Percentiles rank a stretch among this genome's conserved stretches.
phyloP scores from a whole-genome alignment of 2,888 invertebrate genomes.

The Metacarcinus magister region DNA sequence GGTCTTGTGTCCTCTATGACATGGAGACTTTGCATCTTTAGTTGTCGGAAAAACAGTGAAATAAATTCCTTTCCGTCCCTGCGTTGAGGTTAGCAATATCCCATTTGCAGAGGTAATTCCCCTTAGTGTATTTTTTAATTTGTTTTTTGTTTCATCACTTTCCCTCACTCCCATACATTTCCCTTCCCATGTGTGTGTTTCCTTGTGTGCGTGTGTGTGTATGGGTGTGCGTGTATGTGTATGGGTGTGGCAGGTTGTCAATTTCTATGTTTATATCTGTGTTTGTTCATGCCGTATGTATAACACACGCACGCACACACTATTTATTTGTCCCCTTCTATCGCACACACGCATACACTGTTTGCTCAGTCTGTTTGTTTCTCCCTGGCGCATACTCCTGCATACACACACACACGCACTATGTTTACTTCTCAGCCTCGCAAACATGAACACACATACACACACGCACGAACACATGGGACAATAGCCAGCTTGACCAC shows the following conservation, averaged over 20 bases:
- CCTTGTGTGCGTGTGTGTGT: neutral
- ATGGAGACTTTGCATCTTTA: too few relatives aligned
- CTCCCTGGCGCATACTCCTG: neutral
- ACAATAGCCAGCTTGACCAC: neutral
- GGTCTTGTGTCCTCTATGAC: neutral
- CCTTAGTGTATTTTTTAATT: too few relatives aligned
- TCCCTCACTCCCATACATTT: too few relatives aligned
- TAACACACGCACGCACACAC: too few relatives aligned
- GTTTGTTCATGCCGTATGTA: neutral
- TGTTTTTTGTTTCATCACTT: too few relatives aligned
- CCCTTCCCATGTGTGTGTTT: neutral
- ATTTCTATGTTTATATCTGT: conserved; percentile 8
- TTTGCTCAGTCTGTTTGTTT: neutral
- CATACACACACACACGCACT: conserved; percentile 1
- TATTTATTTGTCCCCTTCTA: too few relatives aligned
- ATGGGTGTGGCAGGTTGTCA: neutral
- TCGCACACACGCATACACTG: neutral
- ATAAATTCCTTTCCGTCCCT: too few relatives aligned
- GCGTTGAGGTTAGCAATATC: too few relatives aligned
- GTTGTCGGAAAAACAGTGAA: too few relatives aligned
- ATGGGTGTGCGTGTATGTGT: neutral
- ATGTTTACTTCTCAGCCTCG: neutral
- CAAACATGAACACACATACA: neutral
- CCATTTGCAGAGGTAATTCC: too few relatives aligned
- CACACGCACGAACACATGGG: neutral